phyloP scores from a whole-genome alignment of 2,797 vertebrate species.

The Strix occidentalis region DNA sequence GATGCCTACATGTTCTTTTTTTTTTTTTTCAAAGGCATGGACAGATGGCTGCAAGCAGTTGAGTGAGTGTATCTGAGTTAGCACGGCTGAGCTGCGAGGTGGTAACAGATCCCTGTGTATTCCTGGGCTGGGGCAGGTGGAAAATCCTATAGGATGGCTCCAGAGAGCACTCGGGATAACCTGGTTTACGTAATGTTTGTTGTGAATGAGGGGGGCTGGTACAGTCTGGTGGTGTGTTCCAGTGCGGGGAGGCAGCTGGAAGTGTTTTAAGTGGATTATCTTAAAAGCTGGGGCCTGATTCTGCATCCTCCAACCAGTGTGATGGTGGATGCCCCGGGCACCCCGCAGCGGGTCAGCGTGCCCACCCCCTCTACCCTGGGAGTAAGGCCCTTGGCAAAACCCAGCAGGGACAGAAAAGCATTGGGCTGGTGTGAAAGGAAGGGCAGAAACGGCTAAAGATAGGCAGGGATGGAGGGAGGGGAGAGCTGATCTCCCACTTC shows the following conservation, averaged over 20 bases:
- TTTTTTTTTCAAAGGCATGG: neutral
- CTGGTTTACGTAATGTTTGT: neutral
- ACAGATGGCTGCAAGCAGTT: constrained; percentile 36
- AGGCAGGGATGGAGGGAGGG: neutral
- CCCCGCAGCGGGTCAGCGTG: neutral
- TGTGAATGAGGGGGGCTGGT: neutral
- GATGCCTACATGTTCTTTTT: constrained; percentile 14
- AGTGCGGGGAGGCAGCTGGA: neutral
- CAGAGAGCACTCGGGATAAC: neutral
- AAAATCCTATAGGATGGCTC: neutral
- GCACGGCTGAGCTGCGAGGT: neutral
- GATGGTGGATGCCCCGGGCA: neutral
- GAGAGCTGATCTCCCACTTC: neutral
- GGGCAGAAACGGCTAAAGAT: neutral
- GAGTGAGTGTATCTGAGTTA: neutral
- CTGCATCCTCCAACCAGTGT: neutral
- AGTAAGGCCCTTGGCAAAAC: neutral
- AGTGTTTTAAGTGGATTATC: neutral
- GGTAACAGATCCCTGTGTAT: neutral
- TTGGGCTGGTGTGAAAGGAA: neutral
- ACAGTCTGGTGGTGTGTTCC: neutral
- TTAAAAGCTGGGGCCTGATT: neutral
- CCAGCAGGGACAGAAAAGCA: neutral
- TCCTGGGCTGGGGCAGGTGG: neutral
- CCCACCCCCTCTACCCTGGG: neutral